phyloP scores from a whole-genome alignment of 92 coral and sea anemone species.

The Parazoanthus swiftii region DNA sequence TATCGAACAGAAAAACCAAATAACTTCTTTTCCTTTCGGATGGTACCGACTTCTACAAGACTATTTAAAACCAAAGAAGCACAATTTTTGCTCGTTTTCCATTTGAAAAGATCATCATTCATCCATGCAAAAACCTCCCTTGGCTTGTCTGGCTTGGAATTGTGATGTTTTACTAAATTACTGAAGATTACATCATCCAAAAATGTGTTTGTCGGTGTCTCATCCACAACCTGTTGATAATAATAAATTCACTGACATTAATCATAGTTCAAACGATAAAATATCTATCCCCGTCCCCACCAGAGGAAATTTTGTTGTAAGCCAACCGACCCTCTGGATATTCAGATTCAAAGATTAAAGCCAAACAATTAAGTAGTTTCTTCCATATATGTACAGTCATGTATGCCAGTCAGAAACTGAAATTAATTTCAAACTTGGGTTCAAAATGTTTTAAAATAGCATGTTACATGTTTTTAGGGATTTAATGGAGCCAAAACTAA shows the following conservation, averaged over 20 bases:
- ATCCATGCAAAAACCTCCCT: conserved; percentile 44
- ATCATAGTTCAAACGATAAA: neutral
- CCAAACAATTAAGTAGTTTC: too few species aligned
- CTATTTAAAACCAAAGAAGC: conserved; percentile 42
- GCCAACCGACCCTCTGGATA: too few species aligned
- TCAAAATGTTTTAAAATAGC: too few species aligned
- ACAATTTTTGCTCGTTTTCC: conserved; percentile 40
- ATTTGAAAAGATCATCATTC: conserved; percentile 31
- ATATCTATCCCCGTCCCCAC: too few species aligned
- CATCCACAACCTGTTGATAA: conserved; percentile 31
- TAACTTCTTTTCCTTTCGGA: conserved; percentile 39
- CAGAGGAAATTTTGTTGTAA: too few species aligned
- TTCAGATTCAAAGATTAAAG: too few species aligned
- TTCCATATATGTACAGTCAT: too few species aligned
- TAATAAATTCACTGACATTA: neutral
- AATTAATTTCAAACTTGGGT: too few species aligned
- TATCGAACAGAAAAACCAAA: conserved; percentile 42
- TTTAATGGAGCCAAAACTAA: too few species aligned
- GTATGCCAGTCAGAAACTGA: too few species aligned
- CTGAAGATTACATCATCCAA: conserved; percentile 31
- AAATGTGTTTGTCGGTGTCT: conserved; percentile 40
- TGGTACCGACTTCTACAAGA: conserved; percentile 36
- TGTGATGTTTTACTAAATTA: conserved; percentile 24
- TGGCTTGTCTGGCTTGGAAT: conserved; percentile 39
- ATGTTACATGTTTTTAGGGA: too few species aligned